A percentile compares a stretch with the other conserved stretches of the same genome.
phyloP scores from a whole-genome alignment of 1,140 invertebrate species.

The Penaeus chinensis region DNA sequence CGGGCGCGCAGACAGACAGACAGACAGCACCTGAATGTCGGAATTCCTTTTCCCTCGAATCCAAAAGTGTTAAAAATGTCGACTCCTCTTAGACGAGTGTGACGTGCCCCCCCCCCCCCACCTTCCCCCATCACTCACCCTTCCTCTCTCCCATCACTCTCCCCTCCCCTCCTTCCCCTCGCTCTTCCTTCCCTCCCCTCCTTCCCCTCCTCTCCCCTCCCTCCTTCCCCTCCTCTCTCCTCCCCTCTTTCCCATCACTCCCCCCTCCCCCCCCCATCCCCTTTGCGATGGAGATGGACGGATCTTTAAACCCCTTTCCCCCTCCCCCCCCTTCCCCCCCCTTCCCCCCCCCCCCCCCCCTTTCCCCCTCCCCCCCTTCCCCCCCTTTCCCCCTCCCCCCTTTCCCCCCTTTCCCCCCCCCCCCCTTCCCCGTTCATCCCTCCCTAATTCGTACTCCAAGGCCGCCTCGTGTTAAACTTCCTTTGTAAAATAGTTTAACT shows the following conservation, averaged over 20 bases:
- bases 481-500: not conserved
- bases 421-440: not conserved
- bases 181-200: not conserved
- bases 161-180: not conserved
- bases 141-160: not conserved
- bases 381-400: not conserved
- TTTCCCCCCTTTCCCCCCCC: not conserved
- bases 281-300: not conserved
- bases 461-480: not conserved
- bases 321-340: not conserved
- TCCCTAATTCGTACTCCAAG: not conserved
- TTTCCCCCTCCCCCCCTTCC: not conserved
- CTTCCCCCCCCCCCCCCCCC: not conserved
- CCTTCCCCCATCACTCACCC: not conserved
- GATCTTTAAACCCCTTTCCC: not conserved
- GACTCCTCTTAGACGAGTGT: no score
- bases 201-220: not conserved
- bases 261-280: not conserved
- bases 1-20: no score
- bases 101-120: not conserved
- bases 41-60: no score
- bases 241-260: not conserved
- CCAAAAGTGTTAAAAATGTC: no score
- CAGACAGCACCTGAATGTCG: no score
- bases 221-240: not conserved